A percentile compares a stretch with the other conserved stretches of the same genome.
phyloP scores from a whole-genome alignment of 2,797 vertebrate species.

The Halcyon badia region DNA sequence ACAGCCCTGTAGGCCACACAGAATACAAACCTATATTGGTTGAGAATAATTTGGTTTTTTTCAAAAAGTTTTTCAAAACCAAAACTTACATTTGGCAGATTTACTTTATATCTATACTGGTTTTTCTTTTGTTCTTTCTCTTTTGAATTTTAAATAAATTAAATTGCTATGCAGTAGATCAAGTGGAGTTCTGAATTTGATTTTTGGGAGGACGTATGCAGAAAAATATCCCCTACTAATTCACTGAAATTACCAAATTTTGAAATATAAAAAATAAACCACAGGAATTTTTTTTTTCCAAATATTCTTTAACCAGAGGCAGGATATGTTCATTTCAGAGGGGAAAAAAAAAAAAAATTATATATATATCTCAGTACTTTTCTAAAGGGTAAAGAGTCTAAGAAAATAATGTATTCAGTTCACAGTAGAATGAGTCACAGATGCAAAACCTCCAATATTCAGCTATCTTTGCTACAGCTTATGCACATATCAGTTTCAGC shows the following conservation, averaged over 20 bases:
- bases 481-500: slow-evolving; percentile 47
- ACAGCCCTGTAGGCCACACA: neutral
- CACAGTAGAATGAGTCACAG: slow-evolving; percentile 71
- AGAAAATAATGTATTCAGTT: slow-evolving; percentile 67
- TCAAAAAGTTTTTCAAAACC: neutral
- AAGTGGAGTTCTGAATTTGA: neutral
- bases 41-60: neutral
- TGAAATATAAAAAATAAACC: neutral
- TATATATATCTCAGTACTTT: neutral
- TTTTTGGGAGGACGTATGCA: neutral
- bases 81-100: neutral
- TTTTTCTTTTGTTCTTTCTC: neutral
- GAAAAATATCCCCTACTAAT: neutral
- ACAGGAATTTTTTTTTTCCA: neutral
- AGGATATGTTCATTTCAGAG: neutral
- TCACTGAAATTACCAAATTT: neutral
- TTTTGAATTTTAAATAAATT: neutral
- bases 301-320: neutral
- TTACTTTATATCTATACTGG: neutral
- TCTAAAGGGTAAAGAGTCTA: slow-evolving; percentile 50
- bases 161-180: neutral
- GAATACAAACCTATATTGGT: neutral
- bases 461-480: slow-evolving; percentile 56
- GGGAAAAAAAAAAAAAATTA: neutral
- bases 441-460: slow-evolving; percentile 70